Conservation (phyloP, 2,888 invertebrate species). For the Eledona agricola region DNA sequence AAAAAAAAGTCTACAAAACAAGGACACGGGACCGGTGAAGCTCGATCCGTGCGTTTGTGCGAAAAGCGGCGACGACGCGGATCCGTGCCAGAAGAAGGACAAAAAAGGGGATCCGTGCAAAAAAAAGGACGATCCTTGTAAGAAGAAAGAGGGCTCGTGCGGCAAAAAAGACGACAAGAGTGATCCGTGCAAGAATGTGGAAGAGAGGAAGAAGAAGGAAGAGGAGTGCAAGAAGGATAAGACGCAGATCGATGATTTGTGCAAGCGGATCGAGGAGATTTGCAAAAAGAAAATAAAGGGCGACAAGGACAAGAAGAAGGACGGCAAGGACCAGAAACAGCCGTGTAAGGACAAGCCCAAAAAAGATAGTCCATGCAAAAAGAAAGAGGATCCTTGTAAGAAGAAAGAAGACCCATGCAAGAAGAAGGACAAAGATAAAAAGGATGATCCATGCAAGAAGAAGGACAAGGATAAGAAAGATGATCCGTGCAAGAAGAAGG, state of each 20-base stretch:
- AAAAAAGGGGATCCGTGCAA: neutral
- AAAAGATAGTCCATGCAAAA: constrained; percentile 19
- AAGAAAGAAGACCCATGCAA: constrained; percentile 14
- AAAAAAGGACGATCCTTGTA: constrained; percentile 7
- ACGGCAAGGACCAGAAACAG: no score
- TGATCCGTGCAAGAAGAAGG: constrained; percentile 18
- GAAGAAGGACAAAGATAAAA: constrained; percentile 4
- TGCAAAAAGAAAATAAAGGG: constrained; percentile 3
- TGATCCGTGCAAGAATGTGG: constrained; percentile 5
- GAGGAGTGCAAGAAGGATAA: constrained; percentile 7
- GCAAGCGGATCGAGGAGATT: neutral
- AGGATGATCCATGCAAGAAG: constrained; percentile 17
- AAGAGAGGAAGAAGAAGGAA: neutral
- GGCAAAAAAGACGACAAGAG: constrained; percentile 6
- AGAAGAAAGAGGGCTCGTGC: constrained; percentile 5
- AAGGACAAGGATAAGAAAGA: constrained; percentile 11
- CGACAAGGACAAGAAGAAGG: constrained; percentile 7
- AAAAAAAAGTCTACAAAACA: constrained; percentile 1
- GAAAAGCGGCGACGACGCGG: neutral
- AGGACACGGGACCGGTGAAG: neutral
- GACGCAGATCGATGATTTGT: constrained; percentile 2
- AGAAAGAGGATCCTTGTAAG: constrained; percentile 15
- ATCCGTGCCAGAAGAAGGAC: neutral
- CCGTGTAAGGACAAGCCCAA: constrained; percentile 7
- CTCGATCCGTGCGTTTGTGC: no score